Percentiles rank a stretch among this genome's conserved stretches.
phyloP scores from a whole-genome alignment of 2,797 vertebrate genomes.

The Rhadinocentrus ornatus region DNA sequence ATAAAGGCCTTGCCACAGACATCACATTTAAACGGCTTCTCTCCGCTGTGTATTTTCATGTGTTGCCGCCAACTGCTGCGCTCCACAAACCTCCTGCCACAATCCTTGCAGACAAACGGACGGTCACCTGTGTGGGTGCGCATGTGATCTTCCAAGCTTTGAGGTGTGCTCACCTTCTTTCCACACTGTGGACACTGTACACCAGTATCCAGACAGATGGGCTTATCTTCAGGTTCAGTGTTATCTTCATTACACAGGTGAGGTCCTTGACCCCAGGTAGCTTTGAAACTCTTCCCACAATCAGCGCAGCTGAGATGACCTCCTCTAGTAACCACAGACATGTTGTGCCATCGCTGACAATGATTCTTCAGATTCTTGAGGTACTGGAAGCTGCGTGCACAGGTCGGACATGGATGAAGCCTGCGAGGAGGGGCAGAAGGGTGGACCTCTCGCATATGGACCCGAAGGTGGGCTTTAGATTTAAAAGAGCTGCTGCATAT shows the following conservation, averaged over 20 bases:
- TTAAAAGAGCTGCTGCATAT: conserved; percentile 73
- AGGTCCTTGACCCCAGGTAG: conserved; percentile 81
- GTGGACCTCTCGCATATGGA: conserved; percentile 74
- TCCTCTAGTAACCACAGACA: conserved; percentile 73
- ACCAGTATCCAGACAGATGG: conserved; percentile 76
- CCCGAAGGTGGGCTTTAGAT: conserved; percentile 73
- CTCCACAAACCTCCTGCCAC: conserved; percentile 81
- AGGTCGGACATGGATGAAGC: conserved; percentile 81
- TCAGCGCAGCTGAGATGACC: conserved; percentile 78
- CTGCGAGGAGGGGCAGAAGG: conserved; percentile 75
- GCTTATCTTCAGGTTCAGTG: conserved; percentile 62
- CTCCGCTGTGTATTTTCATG: conserved; percentile 81
- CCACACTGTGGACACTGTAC: conserved; percentile 79
- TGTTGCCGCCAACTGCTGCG: conserved; percentile 78
- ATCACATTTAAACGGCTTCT: conserved; percentile 79
- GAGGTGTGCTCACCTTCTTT: conserved; percentile 78
- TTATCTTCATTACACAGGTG: conserved; percentile 76
- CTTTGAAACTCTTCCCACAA: conserved; percentile 80
- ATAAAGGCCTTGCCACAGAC: conserved; percentile 81
- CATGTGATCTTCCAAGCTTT: conserved; percentile 81
- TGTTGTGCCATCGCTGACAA: conserved; percentile 81
- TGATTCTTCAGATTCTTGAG: conserved; percentile 83
- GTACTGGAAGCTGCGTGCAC: conserved; percentile 84
- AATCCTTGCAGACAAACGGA: conserved; percentile 80
- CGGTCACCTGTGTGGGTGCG: conserved; percentile 84